A percentile compares a stretch with the other conserved stretches of the same genome.
Evolutionary conservation across 2,888 invertebrate genomes (phyloP).

Genomic region (Eupithecia inturbata): DNA sequence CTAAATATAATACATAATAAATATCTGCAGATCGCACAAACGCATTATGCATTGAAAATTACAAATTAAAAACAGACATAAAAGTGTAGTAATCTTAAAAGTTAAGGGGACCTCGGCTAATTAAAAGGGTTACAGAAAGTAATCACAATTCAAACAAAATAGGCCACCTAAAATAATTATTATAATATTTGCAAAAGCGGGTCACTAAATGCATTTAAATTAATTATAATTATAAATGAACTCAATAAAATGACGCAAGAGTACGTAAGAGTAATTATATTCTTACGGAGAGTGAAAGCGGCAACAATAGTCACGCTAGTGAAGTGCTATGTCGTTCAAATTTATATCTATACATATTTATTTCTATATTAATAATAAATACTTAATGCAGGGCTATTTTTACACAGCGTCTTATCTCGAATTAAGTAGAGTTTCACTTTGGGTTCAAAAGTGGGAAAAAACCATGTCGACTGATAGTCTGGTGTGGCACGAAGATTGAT

Average conservation of each 20-base stretch:
- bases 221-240: slow-evolving; percentile 17
- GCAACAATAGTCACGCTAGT: slow-evolving; percentile 27
- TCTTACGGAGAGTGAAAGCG: slow-evolving; percentile 31
- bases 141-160: background rate
- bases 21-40: no score
- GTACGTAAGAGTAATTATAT: slow-evolving; percentile 32
- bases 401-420: no score
- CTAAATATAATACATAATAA: no score
- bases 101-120: no score
- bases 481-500: no score
- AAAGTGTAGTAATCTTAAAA: no score
- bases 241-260: slow-evolving; percentile 25
- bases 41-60: no score
- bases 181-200: slow-evolving; percentile 11
- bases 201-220: slow-evolving; percentile 20
- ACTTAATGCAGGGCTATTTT: background rate
- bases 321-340: slow-evolving; percentile 13
- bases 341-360: background rate
- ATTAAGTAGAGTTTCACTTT: no score
- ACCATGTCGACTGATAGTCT: no score
- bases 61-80: no score
- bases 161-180: background rate
- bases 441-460: no score
- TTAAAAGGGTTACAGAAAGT: background rate
- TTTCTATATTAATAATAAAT: background rate